Conservation (phyloP, 2,797 vertebrate genomes). For the Echeneis naucrates region DNA sequence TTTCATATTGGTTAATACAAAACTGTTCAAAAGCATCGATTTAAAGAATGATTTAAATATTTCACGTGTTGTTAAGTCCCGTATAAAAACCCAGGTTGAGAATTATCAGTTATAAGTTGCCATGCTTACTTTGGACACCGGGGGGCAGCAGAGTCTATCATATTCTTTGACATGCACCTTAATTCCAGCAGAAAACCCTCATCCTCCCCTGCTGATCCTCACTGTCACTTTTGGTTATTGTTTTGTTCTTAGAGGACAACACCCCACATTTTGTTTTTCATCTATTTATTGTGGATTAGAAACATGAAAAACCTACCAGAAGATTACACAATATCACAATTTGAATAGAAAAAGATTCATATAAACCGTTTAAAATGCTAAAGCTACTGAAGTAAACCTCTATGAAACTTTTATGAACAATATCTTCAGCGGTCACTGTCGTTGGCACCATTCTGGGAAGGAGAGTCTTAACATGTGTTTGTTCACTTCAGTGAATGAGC, state of each 20-base stretch:
- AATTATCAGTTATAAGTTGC: slow-evolving; percentile 3
- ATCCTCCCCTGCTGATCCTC: neutral
- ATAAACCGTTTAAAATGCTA: slow-evolving; percentile 61
- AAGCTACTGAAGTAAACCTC: slow-evolving; percentile 41
- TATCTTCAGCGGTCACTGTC: slow-evolving; percentile 51
- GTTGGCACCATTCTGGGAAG: slow-evolving; percentile 70
- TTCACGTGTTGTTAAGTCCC: too few species aligned
- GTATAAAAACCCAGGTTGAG: neutral
- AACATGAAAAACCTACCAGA: slow-evolving; percentile 71
- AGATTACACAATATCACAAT: slow-evolving; percentile 52
- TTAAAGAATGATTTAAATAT: too few species aligned
- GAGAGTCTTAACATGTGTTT: slow-evolving; percentile 39
- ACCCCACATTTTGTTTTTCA: slow-evolving; percentile 32
- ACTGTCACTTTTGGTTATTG: neutral
- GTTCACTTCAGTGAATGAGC: slow-evolving; percentile 33
- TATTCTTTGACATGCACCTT: neutral
- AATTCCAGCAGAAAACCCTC: neutral
- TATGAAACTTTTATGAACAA: slow-evolving; percentile 44
- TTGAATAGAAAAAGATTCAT: slow-evolving; percentile 60
- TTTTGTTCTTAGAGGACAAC: slow-evolving; percentile 37
- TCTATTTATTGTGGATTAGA: slow-evolving; percentile 75
- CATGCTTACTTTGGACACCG: slow-evolving; percentile 23
- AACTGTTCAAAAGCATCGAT: too few species aligned
- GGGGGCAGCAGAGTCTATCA: slow-evolving; percentile 32
- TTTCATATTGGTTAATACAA: too few species aligned